A percentile compares a stretch with the other conserved stretches of the same genome.
These are phyloP conservation scores for Narcine bancroftii DNA, from an alignment of 2,113 vertebrate genomes.

Conservation along the genomic window DNA sequence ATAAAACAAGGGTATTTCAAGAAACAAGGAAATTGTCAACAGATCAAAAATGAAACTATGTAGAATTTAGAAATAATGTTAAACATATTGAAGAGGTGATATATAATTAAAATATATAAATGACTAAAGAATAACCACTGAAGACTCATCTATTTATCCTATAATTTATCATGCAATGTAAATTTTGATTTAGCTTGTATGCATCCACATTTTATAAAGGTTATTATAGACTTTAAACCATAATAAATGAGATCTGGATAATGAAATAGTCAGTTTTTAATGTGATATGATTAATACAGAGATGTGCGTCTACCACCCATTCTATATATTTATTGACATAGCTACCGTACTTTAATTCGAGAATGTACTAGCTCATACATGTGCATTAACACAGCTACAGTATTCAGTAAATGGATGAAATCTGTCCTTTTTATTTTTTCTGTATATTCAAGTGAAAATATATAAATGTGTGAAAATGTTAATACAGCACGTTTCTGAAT, in stretches of 20 bases:
- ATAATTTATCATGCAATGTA: neutral
- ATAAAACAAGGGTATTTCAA: neutral
- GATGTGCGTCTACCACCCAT: neutral
- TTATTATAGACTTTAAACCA: neutral
- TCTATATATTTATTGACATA: conserved; percentile 9
- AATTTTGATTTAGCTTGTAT: neutral
- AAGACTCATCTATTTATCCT: neutral
- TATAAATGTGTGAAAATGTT: conserved; percentile 43
- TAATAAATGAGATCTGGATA: conserved; percentile 3
- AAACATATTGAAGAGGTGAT: neutral
- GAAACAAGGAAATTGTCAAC: neutral
- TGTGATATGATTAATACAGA: neutral
- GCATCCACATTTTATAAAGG: neutral
- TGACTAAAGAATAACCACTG: neutral
- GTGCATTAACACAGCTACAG: conserved; percentile 56
- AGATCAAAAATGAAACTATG: neutral
- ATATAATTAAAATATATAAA: neutral
- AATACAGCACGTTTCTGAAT: no score
- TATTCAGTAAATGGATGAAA: conserved; percentile 49
- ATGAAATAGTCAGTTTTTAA: conserved; percentile 20
- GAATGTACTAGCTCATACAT: conserved; percentile 53
- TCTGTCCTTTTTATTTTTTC: conserved; percentile 43
- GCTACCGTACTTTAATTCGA: conserved; percentile 29
- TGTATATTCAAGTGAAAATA: conserved; percentile 43
- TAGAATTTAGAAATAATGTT: neutral